These are phyloP conservation scores for Archilochus colubris DNA, from an alignment of 2,113 vertebrate species.

Conservation along the genomic window DNA sequence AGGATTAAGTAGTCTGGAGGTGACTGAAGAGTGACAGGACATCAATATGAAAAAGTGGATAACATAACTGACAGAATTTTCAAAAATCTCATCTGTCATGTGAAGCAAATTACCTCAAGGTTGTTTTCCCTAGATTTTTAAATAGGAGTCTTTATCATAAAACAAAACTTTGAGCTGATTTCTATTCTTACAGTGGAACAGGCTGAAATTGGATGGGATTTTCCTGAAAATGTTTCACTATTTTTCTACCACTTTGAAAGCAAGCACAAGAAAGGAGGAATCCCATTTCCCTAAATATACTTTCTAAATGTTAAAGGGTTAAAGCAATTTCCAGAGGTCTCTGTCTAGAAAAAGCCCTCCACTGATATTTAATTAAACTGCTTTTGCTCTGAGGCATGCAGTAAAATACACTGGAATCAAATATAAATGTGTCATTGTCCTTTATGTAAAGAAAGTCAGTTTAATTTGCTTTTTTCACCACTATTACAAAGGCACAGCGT, in stretches of 20 bases:
- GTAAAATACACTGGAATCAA: slow-evolving; percentile 38
- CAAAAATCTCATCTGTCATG: neutral
- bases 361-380: slow-evolving; percentile 70
- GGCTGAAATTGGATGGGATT: neutral
- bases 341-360: slow-evolving; percentile 43
- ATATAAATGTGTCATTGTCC: slow-evolving; percentile 31
- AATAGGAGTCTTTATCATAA: neutral
- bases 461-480: neutral
- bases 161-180: neutral
- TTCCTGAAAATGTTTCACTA: neutral
- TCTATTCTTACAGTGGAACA: neutral
- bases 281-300: slow-evolving; percentile 53
- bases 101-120: neutral
- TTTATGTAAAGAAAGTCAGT: slow-evolving; percentile 41
- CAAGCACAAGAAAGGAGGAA: neutral
- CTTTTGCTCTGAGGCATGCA: slow-evolving; percentile 46
- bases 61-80: neutral
- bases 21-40: neutral
- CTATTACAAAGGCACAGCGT: neutral
- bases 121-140: neutral
- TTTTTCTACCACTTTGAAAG: slow-evolving; percentile 15
- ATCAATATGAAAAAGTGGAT: neutral
- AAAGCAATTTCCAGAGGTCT: slow-evolving; percentile 74
- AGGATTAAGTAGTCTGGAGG: neutral
- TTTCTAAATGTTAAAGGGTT: slow-evolving; percentile 72